Base-by-base conservation (phyloP, 2,888 invertebrate species). In the Lasiommata megera region DNA sequence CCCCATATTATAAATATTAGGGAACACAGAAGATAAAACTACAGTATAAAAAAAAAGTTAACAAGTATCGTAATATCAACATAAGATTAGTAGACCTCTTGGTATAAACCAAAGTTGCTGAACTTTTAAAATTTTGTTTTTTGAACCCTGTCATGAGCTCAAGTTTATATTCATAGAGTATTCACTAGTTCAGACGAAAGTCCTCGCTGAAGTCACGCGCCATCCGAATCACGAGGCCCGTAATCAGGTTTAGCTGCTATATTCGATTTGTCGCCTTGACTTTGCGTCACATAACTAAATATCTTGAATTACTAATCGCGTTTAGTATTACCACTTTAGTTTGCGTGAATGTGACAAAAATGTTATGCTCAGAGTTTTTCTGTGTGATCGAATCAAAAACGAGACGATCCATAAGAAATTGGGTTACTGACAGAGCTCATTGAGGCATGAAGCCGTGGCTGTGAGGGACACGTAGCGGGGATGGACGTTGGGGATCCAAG, bases 201-300 rank as follows among this genome's bases (percentile, higher is more conserved):
- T 52, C 56, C 55, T 47, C 43, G 44, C 53, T 46, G 38, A 28
- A 64, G 63, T 64, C 66, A 66, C 66, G 63, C 58, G 60, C 61
- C 54, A 17, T 54, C 58, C 54, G 58, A 66, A 64, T 66, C 66
- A 66, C 61, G 58, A 63, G 56, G 48, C 54, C 54, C 54, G 54
- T 66, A 66, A 66, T 66, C 61, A 61, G 56, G 59, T 66, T 66
- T 54, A 53, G 46, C 56, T 58, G 54, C 48, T 57, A 60, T 58
- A 61, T 62, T 62, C 66, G 67, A 62, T 62, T 60, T 62, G 59
- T 61, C 58, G 54, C 62, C 38, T 51, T 18, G 12, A 29, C 38
- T 29, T 29, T 38, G 16, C 38, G 38, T 38, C 23, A 28, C 16
- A 12, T 29, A 16, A 38, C 51, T 51, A 40, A 51, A 40, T 51